Percentiles rank a stretch among this genome's conserved stretches.
Conservation (phyloP, 2,113 vertebrate species). For the Emydocephalus ijimae region DNA sequence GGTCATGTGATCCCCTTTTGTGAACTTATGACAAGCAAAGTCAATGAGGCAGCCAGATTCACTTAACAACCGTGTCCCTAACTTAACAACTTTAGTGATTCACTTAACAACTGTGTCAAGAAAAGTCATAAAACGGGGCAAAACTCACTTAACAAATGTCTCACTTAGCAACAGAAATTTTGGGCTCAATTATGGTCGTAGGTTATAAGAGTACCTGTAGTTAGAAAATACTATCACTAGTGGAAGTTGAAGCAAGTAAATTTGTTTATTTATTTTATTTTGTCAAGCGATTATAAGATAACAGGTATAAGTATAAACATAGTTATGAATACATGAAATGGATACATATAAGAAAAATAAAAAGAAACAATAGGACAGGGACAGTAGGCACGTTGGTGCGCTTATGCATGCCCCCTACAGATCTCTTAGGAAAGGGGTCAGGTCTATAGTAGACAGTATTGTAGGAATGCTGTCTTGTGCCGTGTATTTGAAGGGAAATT, state of each 20-base stretch:
- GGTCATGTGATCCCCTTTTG: neutral
- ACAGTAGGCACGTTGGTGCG: too few relatives aligned
- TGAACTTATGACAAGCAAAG: neutral
- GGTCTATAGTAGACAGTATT: too few relatives aligned
- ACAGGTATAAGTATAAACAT: too few relatives aligned
- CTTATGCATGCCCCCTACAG: too few relatives aligned
- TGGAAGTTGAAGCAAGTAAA: constrained; percentile 12
- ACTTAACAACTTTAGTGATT: neutral
- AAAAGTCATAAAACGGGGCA: neutral
- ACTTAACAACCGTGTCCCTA: neutral
- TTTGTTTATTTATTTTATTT: neutral
- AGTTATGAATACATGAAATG: too few relatives aligned
- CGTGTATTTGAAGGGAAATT: neutral
- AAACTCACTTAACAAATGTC: neutral
- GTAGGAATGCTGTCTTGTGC: neutral
- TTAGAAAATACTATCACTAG: constrained; percentile 31
- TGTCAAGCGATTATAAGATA: too few relatives aligned
- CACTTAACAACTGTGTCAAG: neutral
- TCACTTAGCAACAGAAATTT: neutral
- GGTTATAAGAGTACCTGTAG: neutral
- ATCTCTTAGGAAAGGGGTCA: too few relatives aligned
- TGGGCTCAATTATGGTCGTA: neutral
- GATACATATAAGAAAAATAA: too few relatives aligned
- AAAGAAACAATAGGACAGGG: too few relatives aligned
- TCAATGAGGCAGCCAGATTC: neutral